Base-by-base conservation (phyloP, 2,113 vertebrate species). In the Lutjanus erythropterus region DNA sequence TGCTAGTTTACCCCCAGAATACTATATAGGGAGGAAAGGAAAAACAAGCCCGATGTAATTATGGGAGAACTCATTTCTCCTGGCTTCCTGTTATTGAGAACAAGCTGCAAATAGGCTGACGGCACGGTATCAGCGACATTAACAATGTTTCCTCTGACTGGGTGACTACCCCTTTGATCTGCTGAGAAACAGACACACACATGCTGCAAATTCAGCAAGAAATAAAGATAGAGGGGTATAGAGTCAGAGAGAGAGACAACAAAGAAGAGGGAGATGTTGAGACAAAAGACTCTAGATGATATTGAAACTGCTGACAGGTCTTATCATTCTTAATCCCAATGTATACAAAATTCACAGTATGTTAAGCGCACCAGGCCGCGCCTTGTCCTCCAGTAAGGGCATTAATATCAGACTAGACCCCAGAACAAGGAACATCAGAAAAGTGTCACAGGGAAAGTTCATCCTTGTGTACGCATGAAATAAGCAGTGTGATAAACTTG, bases 71-170 rank as follows among this genome's bases (percentile, higher is more conserved):
- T 89, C 64, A 88, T 90, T 94, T 91, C 88, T 92, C 79, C 81
- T 88, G 87, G 58, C 85, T 92, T 92, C 91, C 92, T 94, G 93
- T 93, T 93, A 89, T 92, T 88, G 61, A 75, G 85, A 91, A 80
- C 86, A 75, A n/a, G 77, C 80, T 64, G 83, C 84, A 90, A 90
- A 92, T 80, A 80, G 61, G 78, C 86, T 60, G 75, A 89, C 35
- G 67, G 89, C 89, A 90, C 87, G 80, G 71, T 90, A 91, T 90
- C 88, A 80, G 81, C 41, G 27, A 77, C 82, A 69, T 81, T 87
- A 88, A 85, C 81, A 75, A 78, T 73, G 80, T 90, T 91, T 88
- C 83, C 89, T 76, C 80, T 84, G 71, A 87, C 75, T 73, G 73
- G 23, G 61, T 23, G 75, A 84, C 61, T 75, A 23, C 11, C 19